These are phyloP conservation scores for Thalassaphorura encarpata DNA, from an alignment of 1,140 invertebrate genomes.

Conservation along the genomic window DNA sequence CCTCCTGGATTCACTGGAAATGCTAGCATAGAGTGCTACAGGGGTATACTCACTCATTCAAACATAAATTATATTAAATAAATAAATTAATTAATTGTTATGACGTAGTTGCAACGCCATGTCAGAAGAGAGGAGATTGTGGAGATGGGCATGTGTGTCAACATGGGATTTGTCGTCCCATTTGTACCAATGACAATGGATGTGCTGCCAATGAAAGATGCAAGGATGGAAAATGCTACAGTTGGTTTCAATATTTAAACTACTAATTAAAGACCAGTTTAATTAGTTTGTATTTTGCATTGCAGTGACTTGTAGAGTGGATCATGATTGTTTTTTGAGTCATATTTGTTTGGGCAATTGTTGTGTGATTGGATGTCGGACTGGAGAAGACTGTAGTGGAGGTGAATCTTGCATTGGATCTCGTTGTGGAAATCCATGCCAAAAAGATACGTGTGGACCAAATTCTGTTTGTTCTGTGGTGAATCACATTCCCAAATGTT, in stretches of 20 bases:
- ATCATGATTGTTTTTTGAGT: constrained; percentile 83
- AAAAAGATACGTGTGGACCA: constrained; percentile 61
- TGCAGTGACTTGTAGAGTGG: constrained; percentile 70
- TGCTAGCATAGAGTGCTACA: constrained; percentile 68
- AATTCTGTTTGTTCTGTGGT: constrained; percentile 49
- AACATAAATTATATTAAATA: not conserved
- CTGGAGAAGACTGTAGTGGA: constrained; percentile 73
- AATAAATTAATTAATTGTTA: constrained; percentile 8
- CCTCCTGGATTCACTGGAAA: constrained; percentile 77
- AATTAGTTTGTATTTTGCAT: constrained; percentile 3
- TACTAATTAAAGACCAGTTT: not conserved
- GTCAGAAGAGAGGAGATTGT: constrained; percentile 58
- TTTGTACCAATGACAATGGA: constrained; percentile 62
- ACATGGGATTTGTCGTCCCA: constrained; percentile 64
- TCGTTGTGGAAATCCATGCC: constrained; percentile 68
- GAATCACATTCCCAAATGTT: constrained; percentile 66
- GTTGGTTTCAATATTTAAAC: constrained; percentile 45
- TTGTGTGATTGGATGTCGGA: constrained; percentile 73
- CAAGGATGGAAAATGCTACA: constrained; percentile 54
- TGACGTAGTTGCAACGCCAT: constrained; percentile 61
- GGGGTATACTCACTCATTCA: constrained; percentile 46
- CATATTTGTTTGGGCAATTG: constrained; percentile 76
- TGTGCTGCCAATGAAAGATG: constrained; percentile 89
- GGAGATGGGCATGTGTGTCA: constrained; percentile 55
- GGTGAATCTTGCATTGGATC: constrained; percentile 69